A percentile compares a stretch with the other conserved stretches of the same genome.
phyloP scores from a whole-genome alignment of 2,888 invertebrate genomes.

The Diloba caeruleocephala region DNA sequence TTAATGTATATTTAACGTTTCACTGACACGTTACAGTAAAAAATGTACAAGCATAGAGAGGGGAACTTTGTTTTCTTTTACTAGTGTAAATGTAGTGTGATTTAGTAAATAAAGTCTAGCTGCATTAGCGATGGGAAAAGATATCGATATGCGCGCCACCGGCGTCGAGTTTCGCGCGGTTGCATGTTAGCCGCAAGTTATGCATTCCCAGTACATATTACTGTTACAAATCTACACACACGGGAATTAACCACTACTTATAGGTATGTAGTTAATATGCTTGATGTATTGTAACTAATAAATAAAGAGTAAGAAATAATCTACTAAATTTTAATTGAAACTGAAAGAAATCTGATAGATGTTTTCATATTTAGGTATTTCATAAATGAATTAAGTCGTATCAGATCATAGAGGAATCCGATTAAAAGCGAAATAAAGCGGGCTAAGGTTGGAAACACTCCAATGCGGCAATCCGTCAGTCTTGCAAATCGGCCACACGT shows the following conservation, averaged over 20 bases:
- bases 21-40: slow-evolving; percentile 7
- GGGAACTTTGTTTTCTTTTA: slow-evolving; percentile 45
- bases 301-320: no score
- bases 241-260: slow-evolving; percentile 62
- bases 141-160: slow-evolving; percentile 69
- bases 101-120: slow-evolving; percentile 56
- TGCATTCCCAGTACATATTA: slow-evolving; percentile 64
- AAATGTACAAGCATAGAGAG: slow-evolving; percentile 13
- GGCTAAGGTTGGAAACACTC: no score
- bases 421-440: no score
- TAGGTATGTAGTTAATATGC: neutral
- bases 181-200: slow-evolving; percentile 71
- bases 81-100: slow-evolving; percentile 49
- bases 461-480: no score
- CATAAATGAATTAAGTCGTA: no score
- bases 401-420: no score
- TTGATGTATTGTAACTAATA: no score
- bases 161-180: slow-evolving; percentile 78
- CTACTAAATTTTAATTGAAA: no score
- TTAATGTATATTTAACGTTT: neutral
- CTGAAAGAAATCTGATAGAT: no score
- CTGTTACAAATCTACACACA: slow-evolving; percentile 77
- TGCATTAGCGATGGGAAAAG: slow-evolving; percentile 73
- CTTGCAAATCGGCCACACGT: no score
- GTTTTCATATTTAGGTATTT: no score